Conservation (phyloP, 2,888 invertebrate genomes). For the Lycophotia porphyrea region DNA sequence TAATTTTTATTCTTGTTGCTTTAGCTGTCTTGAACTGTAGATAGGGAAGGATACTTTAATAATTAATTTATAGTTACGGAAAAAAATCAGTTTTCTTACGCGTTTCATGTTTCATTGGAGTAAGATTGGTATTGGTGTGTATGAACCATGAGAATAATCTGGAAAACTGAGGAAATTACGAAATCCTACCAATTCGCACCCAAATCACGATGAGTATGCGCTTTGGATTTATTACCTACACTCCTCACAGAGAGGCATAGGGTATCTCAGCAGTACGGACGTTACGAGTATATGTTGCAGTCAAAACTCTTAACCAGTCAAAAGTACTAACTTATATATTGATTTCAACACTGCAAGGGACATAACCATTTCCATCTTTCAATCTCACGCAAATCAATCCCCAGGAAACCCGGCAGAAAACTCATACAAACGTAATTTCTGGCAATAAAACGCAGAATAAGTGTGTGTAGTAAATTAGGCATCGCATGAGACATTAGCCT, state of each 20-base stretch:
- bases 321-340: too few relatives aligned
- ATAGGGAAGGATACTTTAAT: background rate
- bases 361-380: background rate
- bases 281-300: too few relatives aligned
- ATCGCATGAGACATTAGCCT: constrained; percentile 59
- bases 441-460: constrained; percentile 22
- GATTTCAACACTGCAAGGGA: background rate
- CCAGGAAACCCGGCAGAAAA: background rate
- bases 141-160: background rate
- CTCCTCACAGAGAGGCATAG: background rate
- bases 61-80: background rate
- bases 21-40: constrained; percentile 33
- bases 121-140: background rate
- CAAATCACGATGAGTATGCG: background rate
- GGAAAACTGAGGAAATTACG: too few relatives aligned
- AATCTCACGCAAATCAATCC: background rate
- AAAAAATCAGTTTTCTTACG: background rate
- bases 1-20: constrained; percentile 24
- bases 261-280: background rate
- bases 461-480: constrained; percentile 48
- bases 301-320: too few relatives aligned
- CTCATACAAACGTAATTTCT: constrained; percentile 1
- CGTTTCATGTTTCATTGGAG: background rate
- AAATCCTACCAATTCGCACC: background rate
- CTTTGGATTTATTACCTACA: background rate